Conservation (phyloP, 2,888 invertebrate genomes). For the Odontocolon sp. region DNA sequence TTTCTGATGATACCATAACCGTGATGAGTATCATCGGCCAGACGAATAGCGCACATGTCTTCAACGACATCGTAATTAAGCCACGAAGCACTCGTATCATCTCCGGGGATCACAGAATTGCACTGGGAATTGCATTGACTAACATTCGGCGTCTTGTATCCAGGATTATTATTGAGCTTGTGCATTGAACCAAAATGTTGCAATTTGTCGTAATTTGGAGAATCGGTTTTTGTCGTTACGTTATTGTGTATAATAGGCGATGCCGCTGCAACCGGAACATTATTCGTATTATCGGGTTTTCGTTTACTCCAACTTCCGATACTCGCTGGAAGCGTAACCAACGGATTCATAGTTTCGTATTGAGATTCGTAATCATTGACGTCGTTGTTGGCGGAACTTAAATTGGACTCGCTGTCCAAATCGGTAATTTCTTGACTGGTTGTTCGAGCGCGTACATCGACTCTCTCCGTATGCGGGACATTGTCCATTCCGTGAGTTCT, state of each 20-base stretch:
- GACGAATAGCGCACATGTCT: conserved; percentile 85
- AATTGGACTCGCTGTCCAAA: conserved; percentile 26
- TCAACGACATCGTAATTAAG: conserved; percentile 90
- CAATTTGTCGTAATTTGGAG: conserved; percentile 88
- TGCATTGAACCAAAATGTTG: conserved; percentile 91
- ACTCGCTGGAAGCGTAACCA: conserved; percentile 49
- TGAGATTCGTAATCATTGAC: conserved; percentile 70
- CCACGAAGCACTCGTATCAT: conserved; percentile 79
- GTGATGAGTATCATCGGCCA: conserved; percentile 90
- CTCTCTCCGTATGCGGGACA: conserved; percentile 87
- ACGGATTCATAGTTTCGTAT: conserved; percentile 73
- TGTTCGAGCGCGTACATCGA: conserved; percentile 52
- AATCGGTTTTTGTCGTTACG: conserved; percentile 65
- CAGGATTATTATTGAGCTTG: conserved; percentile 85
- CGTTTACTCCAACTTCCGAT: conserved; percentile 67
- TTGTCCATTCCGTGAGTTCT: conserved; percentile 89
- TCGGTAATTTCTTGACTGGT: conserved; percentile 22
- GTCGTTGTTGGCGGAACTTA: conserved; percentile 21
- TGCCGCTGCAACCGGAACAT: conserved; percentile 58
- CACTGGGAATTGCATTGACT: conserved; percentile 64
- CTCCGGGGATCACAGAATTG: conserved; percentile 56
- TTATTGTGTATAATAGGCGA: conserved; percentile 74
- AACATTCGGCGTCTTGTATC: conserved; percentile 85
- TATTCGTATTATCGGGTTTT: conserved; percentile 57
- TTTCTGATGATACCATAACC: conserved; percentile 91